These are phyloP conservation scores for Crax fasciolata DNA, from an alignment of 2,797 vertebrate species.

Conservation along the genomic window DNA sequence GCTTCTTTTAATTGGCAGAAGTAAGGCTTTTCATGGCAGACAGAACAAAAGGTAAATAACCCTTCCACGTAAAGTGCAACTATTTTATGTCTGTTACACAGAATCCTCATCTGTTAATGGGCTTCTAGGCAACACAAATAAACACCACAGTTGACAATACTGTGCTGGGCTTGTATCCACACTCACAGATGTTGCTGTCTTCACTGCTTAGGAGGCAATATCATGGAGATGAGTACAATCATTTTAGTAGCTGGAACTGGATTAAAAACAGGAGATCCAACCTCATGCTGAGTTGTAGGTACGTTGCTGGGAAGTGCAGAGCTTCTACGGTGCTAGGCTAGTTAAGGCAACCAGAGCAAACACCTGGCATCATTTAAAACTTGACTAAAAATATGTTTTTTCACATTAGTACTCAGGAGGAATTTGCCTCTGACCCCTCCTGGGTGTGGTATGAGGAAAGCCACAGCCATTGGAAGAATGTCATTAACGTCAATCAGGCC, in stretches of 20 bases:
- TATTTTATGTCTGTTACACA: neutral
- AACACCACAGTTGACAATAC: neutral
- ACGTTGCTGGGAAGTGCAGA: neutral
- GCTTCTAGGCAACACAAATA: slow-evolving; percentile 41
- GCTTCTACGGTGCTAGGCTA: neutral
- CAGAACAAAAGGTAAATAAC: neutral
- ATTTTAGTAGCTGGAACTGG: neutral
- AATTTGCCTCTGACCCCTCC: slow-evolving; percentile 20
- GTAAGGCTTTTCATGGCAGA: neutral
- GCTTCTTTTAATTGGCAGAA: neutral
- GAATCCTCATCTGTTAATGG: neutral
- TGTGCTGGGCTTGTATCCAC: neutral
- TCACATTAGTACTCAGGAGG: neutral
- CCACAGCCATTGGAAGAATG: slow-evolving; percentile 57
- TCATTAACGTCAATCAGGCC: slow-evolving; percentile 33
- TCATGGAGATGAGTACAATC: neutral
- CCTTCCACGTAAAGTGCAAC: neutral
- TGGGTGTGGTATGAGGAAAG: slow-evolving; percentile 47
- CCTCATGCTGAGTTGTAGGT: neutral
- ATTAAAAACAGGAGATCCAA: neutral
- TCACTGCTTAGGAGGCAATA: neutral
- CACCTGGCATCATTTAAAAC: slow-evolving; percentile 42
- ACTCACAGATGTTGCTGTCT: slow-evolving; percentile 1
- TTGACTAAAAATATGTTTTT: slow-evolving; percentile 1
- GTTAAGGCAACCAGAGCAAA: neutral